These are phyloP conservation scores for Siniperca obscura DNA, from an alignment of 2,797 vertebrate genomes.

Conservation along the genomic window DNA sequence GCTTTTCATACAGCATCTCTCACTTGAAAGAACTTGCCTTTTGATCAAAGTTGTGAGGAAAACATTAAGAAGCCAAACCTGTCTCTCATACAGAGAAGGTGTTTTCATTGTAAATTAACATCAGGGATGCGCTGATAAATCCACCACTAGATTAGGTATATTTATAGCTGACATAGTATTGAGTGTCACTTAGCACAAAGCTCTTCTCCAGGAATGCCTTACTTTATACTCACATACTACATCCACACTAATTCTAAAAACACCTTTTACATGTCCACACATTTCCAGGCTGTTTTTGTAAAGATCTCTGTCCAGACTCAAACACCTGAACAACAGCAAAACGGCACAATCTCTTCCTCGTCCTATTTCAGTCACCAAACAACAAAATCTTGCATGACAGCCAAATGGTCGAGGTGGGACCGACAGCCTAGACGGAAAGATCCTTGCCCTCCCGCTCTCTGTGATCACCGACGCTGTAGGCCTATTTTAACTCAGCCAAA, in stretches of 20 bases:
- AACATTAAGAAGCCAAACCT: slow-evolving; percentile 17
- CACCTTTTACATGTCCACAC: background rate
- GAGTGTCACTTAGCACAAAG: background rate
- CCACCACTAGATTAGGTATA: background rate
- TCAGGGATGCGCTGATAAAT: slow-evolving; percentile 26
- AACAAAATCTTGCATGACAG: too few species aligned
- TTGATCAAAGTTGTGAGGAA: slow-evolving; percentile 36
- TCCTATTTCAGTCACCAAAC: too few species aligned
- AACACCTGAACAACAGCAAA: too few species aligned
- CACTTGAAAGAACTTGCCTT: slow-evolving; percentile 20
- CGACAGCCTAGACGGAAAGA: too few species aligned
- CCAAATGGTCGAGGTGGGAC: too few species aligned
- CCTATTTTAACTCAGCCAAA: too few species aligned
- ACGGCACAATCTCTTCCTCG: too few species aligned
- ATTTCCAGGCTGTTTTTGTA: background rate
- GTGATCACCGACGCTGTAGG: too few species aligned
- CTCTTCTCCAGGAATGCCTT: background rate
- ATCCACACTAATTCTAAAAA: too few species aligned
- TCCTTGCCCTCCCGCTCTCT: too few species aligned
- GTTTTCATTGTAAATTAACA: slow-evolving; percentile 23
- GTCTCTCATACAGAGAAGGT: slow-evolving; percentile 4
- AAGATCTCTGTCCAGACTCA: too few species aligned
- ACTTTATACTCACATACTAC: background rate
- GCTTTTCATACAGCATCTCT: slow-evolving; percentile 5
- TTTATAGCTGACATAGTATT: slow-evolving; percentile 28